phyloP scores from a whole-genome alignment of 1,140 invertebrate species.

The Dendrolimus kikuchii region DNA sequence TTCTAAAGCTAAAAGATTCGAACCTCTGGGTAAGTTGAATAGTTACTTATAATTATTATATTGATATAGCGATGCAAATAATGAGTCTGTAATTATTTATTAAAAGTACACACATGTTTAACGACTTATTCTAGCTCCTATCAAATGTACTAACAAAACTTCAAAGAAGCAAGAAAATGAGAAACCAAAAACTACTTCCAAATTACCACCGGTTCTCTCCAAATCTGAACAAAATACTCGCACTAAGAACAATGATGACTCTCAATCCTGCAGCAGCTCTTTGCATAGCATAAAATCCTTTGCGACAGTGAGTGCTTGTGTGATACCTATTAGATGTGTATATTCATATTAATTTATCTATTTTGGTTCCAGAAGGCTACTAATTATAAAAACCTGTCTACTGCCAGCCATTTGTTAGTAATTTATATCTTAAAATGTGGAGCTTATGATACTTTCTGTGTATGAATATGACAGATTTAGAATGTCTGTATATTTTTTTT shows the following conservation, averaged over 20 bases:
- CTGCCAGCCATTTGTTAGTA: too few relatives aligned
- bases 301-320: conserved; percentile 39
- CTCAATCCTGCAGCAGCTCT: conserved; percentile 47
- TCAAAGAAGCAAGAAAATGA: conserved; percentile 30
- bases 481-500: too few relatives aligned
- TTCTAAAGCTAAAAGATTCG: conserved; percentile 61
- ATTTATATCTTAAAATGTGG: too few relatives aligned
- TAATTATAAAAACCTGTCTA: too few relatives aligned
- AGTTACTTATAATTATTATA: conserved; percentile 1
- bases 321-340: background rate
- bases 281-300: conserved; percentile 42
- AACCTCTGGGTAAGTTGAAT: conserved; percentile 41
- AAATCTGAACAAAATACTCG: conserved; percentile 19
- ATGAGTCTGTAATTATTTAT: too few relatives aligned
- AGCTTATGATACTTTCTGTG: too few relatives aligned
- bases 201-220: conserved; percentile 3
- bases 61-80: too few relatives aligned
- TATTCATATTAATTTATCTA: background rate
- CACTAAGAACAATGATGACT: conserved; percentile 31
- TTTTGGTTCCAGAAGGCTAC: background rate
- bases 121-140: too few relatives aligned
- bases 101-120: too few relatives aligned
- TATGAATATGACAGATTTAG: too few relatives aligned
- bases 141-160: conserved; percentile 8
- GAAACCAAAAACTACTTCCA: conserved; percentile 15